phyloP scores from a whole-genome alignment of 2,113 vertebrate species.

The Gymnogyps californianus region DNA sequence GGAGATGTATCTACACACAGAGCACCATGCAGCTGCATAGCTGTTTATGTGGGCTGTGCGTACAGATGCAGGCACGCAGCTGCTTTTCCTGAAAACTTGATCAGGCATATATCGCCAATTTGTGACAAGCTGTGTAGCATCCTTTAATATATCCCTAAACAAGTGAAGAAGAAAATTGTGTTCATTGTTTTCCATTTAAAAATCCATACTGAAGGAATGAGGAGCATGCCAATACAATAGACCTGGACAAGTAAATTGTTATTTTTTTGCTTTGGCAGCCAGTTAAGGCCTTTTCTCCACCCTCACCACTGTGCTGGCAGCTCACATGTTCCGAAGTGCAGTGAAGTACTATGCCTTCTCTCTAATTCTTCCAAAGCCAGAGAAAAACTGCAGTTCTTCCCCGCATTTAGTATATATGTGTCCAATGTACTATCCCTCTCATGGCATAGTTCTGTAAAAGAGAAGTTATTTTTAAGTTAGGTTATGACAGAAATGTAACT shows the following conservation, averaged over 20 bases:
- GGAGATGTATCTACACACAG: not conserved
- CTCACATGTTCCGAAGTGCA: not conserved
- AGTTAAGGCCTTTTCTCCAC: not conserved
- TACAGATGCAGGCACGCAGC: not conserved
- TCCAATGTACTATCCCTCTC: not conserved
- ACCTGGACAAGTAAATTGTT: not conserved
- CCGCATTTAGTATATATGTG: fast-evolving
- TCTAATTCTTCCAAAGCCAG: not conserved
- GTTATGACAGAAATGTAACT: not conserved
- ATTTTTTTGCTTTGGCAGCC: not conserved
- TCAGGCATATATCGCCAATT: not conserved
- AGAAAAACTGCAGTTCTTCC: not conserved
- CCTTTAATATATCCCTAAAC: not conserved
- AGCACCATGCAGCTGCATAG: not conserved
- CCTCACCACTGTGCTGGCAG: not conserved
- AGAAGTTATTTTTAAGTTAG: not conserved
- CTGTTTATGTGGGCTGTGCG: not conserved
- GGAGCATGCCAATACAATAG: not conserved
- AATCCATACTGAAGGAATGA: not conserved
- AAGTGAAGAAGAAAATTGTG: not conserved
- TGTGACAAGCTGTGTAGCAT: not conserved
- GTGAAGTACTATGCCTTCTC: not conserved
- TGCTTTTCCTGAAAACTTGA: not conserved
- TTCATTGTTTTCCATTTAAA: not conserved
- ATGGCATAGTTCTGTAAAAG: not conserved